A percentile compares a stretch with the other conserved stretches of the same genome.
phyloP scores from a whole-genome alignment of 2,797 vertebrate genomes.

The Muscicapa comitata region DNA sequence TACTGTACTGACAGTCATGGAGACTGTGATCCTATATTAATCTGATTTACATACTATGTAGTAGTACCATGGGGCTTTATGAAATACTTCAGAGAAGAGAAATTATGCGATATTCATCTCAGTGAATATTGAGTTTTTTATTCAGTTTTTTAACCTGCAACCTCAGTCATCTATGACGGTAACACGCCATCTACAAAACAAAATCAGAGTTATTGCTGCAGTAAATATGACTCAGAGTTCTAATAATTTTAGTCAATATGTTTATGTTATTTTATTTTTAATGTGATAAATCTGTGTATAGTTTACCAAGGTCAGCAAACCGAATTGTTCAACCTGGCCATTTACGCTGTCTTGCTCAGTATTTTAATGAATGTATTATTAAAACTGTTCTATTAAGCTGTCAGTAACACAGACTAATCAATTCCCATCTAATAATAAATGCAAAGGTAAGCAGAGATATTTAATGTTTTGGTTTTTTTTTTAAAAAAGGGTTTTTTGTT shows the following conservation, averaged over 20 bases:
- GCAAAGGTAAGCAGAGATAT: not conserved
- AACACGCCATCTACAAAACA: not conserved
- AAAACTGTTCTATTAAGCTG: not conserved
- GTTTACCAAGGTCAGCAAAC: not conserved
- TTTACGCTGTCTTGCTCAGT: fast-evolving
- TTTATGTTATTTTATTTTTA: not conserved
- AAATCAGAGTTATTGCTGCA: not conserved
- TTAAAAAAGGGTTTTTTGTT: fast-evolving
- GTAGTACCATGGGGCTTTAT: not conserved
- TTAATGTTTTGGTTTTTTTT: not conserved
- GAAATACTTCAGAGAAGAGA: slow-evolving; percentile 5
- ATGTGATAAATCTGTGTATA: not conserved
- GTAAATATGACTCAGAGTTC: not conserved
- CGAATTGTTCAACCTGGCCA: not conserved
- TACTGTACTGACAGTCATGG: not conserved
- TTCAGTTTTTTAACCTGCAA: not conserved
- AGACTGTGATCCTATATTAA: not conserved
- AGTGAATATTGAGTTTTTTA: not conserved
- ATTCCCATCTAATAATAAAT: not conserved
- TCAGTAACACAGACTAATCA: not conserved
- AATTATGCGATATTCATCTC: not conserved
- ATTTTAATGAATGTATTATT: not conserved
- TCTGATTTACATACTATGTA: not conserved
- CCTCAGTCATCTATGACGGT: not conserved
- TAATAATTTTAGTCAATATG: not conserved